A percentile compares a stretch with the other conserved stretches of the same genome.
Conservation (phyloP, 2,888 invertebrate genomes). For the Acleris laterana region DNA sequence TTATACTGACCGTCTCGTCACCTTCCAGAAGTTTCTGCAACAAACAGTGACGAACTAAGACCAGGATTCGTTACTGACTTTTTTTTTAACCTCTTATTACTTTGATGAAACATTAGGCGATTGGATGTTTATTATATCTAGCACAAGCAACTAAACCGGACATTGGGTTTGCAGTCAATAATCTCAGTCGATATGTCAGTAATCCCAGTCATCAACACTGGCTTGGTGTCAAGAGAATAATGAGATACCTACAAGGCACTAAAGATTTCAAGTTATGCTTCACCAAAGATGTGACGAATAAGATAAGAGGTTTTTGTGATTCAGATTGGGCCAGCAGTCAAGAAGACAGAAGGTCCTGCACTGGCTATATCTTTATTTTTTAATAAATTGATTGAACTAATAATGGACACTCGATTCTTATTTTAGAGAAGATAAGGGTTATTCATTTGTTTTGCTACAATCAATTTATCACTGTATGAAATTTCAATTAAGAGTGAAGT, state of each 20-base stretch:
- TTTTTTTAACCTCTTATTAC: no score
- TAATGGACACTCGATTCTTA: no score
- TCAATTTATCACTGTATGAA: no score
- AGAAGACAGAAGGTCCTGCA: constrained; percentile 38
- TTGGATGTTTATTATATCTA: no score
- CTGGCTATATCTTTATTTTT: constrained; percentile 38
- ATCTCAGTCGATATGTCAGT: constrained; percentile 11
- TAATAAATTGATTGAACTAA: no score
- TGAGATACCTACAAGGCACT: constrained; percentile 10
- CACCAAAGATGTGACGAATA: constrained; percentile 9
- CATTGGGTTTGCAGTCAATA: constrained; percentile 25
- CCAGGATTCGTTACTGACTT: no score
- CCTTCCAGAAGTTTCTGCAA: constrained; percentile 87
- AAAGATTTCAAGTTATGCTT: constrained; percentile 1
- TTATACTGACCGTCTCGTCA: constrained; percentile 98
- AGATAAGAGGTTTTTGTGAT: constrained; percentile 33
- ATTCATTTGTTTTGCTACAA: no score
- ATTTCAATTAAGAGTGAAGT: no score
- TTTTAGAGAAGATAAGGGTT: no score
- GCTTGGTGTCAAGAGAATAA: constrained; percentile 16
- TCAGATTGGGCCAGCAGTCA: constrained; percentile 37
- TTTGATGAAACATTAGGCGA: no score
- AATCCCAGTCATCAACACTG: constrained; percentile 26
- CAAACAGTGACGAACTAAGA: neutral
- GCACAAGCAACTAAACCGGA: constrained; percentile 29